phyloP scores from a whole-genome alignment of 2,113 vertebrate species.

The sheep (Ovis aries) region DNA sequence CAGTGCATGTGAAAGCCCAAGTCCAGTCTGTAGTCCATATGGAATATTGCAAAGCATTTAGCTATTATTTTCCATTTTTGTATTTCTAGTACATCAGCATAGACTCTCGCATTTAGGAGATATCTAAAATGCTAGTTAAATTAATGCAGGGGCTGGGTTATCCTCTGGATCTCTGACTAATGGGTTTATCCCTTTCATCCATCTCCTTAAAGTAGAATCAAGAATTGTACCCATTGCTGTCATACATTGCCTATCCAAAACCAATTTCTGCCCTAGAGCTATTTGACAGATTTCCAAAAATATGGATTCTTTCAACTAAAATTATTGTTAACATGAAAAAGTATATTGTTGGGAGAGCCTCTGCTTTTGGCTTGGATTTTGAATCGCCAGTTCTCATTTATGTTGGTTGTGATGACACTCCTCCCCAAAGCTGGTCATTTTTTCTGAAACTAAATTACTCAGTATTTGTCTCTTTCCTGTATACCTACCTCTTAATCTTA shows the following conservation, averaged over 20 bases:
- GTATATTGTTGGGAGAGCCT: not conserved
- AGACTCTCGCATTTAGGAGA: not conserved
- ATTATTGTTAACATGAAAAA: not conserved
- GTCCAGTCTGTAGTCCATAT: too few relatives aligned
- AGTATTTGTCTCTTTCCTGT: not conserved
- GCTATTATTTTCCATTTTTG: not conserved
- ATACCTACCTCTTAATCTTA: not conserved
- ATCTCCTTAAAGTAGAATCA: not conserved
- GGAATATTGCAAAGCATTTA: not conserved
- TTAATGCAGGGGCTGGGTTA: not conserved
- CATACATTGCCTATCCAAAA: not conserved
- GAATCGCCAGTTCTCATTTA: not conserved
- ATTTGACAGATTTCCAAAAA: slow-evolving; percentile 31
- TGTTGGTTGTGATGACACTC: not conserved
- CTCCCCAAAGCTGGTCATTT: not conserved
- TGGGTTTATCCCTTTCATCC: not conserved
- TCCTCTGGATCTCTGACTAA: not conserved
- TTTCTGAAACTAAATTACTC: not conserved
- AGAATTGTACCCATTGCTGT: not conserved
- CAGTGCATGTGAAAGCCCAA: not conserved
- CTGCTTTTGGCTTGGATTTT: slow-evolving; percentile 8
- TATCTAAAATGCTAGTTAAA: not conserved
- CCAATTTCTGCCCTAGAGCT: not conserved
- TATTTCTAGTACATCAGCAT: not conserved
- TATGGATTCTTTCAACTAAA: not conserved